phyloP scores from a whole-genome alignment of 2,113 vertebrate species.

The Macaca mulatta region DNA sequence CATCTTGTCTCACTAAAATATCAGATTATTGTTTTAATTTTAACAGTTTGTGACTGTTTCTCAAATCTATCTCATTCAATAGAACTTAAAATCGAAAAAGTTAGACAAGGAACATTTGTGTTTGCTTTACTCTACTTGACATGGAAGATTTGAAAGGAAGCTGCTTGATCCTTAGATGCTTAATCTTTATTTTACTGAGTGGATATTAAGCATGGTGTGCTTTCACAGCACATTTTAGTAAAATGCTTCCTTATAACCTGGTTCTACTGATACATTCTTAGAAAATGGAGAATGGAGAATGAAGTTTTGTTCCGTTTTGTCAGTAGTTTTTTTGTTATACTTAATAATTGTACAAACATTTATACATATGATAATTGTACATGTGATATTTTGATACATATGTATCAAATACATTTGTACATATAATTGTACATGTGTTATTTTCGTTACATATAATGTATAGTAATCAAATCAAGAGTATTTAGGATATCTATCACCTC shows the following conservation, averaged over 20 bases:
- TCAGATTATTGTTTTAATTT: slow-evolving; percentile 40
- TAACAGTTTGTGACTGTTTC: background rate
- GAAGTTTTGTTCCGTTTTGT: slow-evolving; percentile 25
- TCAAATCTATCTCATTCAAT: slow-evolving; percentile 20
- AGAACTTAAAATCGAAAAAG: slow-evolving; percentile 5
- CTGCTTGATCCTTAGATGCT: background rate
- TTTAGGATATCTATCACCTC: background rate
- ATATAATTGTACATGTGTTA: too few species aligned
- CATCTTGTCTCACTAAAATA: slow-evolving; percentile 40
- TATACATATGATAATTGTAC: too few species aligned
- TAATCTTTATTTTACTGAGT: background rate
- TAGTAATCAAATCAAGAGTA: background rate
- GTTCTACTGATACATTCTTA: background rate
- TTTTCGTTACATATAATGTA: background rate
- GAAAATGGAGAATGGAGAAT: background rate
- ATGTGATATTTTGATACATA: background rate
- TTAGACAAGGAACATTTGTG: slow-evolving; percentile 7
- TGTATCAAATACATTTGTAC: too few species aligned
- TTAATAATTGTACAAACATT: background rate
- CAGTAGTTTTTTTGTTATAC: background rate
- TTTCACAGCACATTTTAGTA: background rate
- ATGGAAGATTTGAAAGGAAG: background rate
- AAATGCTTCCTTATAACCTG: background rate
- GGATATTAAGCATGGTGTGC: background rate
- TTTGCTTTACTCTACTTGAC: background rate